Evolutionary conservation across 1,140 invertebrate species (phyloP).

Genomic region (Thaumatotibia leucotreta): DNA sequence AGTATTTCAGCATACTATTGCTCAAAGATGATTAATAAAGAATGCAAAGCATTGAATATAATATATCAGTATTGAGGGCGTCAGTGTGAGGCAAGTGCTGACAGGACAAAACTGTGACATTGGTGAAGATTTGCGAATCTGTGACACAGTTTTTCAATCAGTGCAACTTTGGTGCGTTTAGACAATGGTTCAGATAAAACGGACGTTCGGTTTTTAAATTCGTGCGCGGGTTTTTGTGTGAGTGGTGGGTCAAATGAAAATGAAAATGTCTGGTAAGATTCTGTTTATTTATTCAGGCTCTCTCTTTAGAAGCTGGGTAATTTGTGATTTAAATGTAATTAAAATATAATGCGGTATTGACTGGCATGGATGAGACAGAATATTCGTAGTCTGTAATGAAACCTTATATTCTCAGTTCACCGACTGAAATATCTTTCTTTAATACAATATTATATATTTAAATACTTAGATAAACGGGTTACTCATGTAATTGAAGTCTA

Average conservation of each 20-base stretch:
- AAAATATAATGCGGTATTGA: not conserved
- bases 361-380: too few species aligned
- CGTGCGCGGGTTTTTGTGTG: not conserved
- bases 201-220: not conserved
- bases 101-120: not conserved
- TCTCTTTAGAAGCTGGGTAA: too few species aligned
- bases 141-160: slow-evolving; percentile 3
- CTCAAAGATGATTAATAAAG: slow-evolving; percentile 11
- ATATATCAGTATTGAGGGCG: not conserved
- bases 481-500: too few species aligned
- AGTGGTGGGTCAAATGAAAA: not conserved
- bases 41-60: not conserved
- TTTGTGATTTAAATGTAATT: too few species aligned
- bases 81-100: not conserved
- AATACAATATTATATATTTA: too few species aligned
- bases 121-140: not conserved
- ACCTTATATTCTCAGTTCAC: too few species aligned
- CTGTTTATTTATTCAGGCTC: not conserved
- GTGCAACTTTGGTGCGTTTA: not conserved
- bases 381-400: too few species aligned
- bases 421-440: too few species aligned
- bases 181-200: not conserved
- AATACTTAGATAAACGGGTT: too few species aligned
- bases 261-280: slow-evolving; percentile 9
- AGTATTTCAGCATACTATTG: slow-evolving; percentile 4